These are phyloP conservation scores for Ranitomeya imitator DNA, from an alignment of 2,113 vertebrate genomes.

Conservation along the genomic window DNA sequence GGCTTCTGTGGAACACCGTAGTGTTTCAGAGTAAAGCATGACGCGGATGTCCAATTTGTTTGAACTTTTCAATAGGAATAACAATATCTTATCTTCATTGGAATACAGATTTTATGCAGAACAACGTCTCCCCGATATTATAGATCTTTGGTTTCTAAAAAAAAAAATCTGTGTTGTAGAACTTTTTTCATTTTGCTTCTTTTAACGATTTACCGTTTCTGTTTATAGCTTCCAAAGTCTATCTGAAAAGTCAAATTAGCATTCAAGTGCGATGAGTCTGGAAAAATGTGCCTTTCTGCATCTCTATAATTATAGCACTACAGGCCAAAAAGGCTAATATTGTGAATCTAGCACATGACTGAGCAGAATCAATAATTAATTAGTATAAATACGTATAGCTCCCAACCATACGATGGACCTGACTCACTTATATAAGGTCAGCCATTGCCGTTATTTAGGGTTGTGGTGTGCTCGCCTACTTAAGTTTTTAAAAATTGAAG, in stretches of 20 bases:
- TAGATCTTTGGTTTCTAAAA: neutral
- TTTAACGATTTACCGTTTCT: neutral
- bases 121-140: neutral
- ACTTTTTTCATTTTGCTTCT: neutral
- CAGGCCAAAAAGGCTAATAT: neutral
- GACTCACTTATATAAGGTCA: neutral
- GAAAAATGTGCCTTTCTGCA: neutral
- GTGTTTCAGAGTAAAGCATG: too few relatives aligned
- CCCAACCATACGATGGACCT: neutral
- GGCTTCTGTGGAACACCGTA: too few relatives aligned
- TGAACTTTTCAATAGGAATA: neutral
- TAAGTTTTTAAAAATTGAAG: neutral
- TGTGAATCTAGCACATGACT: neutral
- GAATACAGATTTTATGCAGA: neutral
- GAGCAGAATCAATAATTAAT: conserved; percentile 18
- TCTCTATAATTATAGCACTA: neutral
- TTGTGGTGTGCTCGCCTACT: neutral
- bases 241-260: neutral
- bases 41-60: too few relatives aligned
- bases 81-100: neutral
- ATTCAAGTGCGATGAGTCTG: neutral
- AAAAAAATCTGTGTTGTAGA: neutral
- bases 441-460: neutral
- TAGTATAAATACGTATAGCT: neutral
- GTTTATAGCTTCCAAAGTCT: neutral